Conservation (phyloP, 64 coral and sea anemone genomes). For the Anthopleura sola region DNA sequence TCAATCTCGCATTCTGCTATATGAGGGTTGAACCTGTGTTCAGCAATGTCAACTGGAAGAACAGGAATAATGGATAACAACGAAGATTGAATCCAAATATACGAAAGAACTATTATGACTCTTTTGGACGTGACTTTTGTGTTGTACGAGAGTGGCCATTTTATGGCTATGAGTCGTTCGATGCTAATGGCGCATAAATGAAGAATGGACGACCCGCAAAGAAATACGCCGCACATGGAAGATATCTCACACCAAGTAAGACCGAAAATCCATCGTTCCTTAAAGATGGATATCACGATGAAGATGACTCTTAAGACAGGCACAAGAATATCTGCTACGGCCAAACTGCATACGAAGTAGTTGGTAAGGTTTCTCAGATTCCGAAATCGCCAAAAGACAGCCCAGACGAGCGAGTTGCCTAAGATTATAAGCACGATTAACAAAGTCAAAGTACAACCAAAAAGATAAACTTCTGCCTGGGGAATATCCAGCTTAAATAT, state of each 20-base stretch:
- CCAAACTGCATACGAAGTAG: slow-evolving; percentile 84
- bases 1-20: slow-evolving; percentile 70
- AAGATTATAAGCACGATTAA: slow-evolving; percentile 46
- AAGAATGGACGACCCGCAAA: slow-evolving; percentile 80
- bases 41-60: slow-evolving; percentile 29
- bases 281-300: slow-evolving; percentile 49
- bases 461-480: slow-evolving; percentile 24
- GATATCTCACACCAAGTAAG: slow-evolving; percentile 61
- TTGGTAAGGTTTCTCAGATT: slow-evolving; percentile 75
- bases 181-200: slow-evolving; percentile 78
- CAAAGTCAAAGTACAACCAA: slow-evolving; percentile 32
- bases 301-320: slow-evolving; percentile 64
- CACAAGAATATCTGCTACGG: slow-evolving; percentile 62
- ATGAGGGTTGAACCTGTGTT: slow-evolving; percentile 63
- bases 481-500: not conserved
- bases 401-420: slow-evolving; percentile 73
- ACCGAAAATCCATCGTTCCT: slow-evolving; percentile 68
- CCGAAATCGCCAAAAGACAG: slow-evolving; percentile 74
- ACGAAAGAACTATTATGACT: slow-evolving; percentile 32
- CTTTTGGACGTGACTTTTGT: slow-evolving; percentile 57
- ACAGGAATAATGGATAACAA: slow-evolving; percentile 58
- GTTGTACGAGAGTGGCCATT: slow-evolving; percentile 69
- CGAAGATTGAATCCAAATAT: slow-evolving; percentile 74
- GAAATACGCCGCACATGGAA: slow-evolving; percentile 70
- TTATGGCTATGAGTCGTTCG: slow-evolving; percentile 73